A percentile compares a stretch with the other conserved stretches of the same genome.
Evolutionary conservation across 2,888 invertebrate genomes (phyloP).

Genomic region (Drosophila algonquin): DNA sequence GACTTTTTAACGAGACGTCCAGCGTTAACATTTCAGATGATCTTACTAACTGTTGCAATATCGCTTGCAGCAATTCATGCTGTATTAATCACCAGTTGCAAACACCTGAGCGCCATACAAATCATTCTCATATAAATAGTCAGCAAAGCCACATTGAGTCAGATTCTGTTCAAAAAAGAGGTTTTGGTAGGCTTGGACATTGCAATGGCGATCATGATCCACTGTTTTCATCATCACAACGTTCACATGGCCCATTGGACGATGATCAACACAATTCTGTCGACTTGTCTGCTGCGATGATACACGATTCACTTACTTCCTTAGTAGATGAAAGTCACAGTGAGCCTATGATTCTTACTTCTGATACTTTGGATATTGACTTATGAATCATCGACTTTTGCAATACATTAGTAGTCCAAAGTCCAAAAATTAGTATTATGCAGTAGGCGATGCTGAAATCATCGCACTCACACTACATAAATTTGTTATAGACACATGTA

Average conservation of each 20-base stretch:
- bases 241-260: conserved; percentile 39
- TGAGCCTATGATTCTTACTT: conserved; percentile 85
- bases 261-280: conserved; percentile 70
- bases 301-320: conserved; percentile 85
- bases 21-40: background rate
- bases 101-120: conserved; percentile 41
- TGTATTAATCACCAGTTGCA: conserved; percentile 39
- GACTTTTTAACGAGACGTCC: conserved; percentile 4
- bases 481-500: background rate
- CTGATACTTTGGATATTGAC: conserved; percentile 85
- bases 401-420: background rate
- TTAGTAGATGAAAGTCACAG: conserved; percentile 74
- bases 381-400: conserved; percentile 48
- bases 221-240: conserved; percentile 81
- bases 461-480: background rate
- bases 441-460: background rate
- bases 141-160: conserved; percentile 37
- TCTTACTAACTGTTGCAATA: conserved; percentile 44
- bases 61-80: conserved; percentile 43
- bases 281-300: conserved; percentile 80
- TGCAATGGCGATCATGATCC: conserved; percentile 77
- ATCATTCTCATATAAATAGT: conserved; percentile 31
- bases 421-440: background rate
- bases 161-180: conserved; percentile 21
- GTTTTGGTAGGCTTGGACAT: conserved; percentile 50